Evolutionary conservation across 2,797 vertebrate species (phyloP).

Genomic region (Clarias pachynema): DNA sequence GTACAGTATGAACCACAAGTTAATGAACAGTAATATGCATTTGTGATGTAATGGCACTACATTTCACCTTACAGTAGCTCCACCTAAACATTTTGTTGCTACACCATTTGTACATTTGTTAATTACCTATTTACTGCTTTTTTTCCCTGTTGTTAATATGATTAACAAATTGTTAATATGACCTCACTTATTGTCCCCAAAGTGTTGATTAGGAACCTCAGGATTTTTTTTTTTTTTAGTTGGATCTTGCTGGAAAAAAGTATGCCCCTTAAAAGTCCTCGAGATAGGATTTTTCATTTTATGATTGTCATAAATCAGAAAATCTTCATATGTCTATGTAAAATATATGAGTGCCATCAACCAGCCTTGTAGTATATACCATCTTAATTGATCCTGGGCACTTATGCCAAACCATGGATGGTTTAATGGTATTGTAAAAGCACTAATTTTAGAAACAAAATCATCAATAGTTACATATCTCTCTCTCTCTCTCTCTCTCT

Average conservation of each 20-base stretch:
- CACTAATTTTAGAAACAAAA: slow-evolving; percentile 3
- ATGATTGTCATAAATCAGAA: not conserved
- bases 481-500: slow-evolving; percentile 17
- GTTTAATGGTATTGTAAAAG: slow-evolving; percentile 16
- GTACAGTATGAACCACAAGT: too few species aligned
- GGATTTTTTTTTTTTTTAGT: not conserved
- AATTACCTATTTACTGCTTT: not conserved
- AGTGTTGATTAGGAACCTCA: not conserved
- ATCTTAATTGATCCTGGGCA: slow-evolving; percentile 24
- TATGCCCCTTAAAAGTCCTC: not conserved
- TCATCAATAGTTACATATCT: not conserved
- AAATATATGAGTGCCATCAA: slow-evolving; percentile 33
- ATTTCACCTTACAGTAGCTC: too few species aligned
- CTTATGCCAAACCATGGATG: slow-evolving; percentile 6
- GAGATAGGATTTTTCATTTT: not conserved
- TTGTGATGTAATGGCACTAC: too few species aligned
- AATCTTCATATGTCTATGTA: not conserved
- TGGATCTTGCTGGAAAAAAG: not conserved
- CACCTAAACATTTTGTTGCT: too few species aligned
- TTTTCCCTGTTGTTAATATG: too few species aligned
- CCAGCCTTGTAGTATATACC: not conserved
- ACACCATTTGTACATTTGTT: not conserved
- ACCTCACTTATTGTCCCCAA: not conserved
- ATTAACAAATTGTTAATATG: not conserved
- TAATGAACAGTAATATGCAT: too few species aligned